Evolutionary conservation across 2,888 invertebrate species (phyloP), one percentile per base, ranked within the genome.

Genomic region (Toxonevra muliebris): DNA sequence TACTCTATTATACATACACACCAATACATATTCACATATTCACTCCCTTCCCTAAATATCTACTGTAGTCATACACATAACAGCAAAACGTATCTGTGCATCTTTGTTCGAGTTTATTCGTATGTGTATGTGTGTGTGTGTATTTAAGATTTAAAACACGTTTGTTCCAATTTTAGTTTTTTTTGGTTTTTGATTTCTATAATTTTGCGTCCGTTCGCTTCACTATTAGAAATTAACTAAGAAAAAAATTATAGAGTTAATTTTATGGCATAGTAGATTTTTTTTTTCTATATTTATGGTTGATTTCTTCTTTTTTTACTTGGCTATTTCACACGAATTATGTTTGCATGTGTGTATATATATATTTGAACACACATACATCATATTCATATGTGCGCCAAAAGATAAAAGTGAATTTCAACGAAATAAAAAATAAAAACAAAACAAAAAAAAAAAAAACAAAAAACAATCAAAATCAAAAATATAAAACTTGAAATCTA

Each of bases 391-490:
- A 64, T 64, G 64, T 64, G 65, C 52, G 58, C 65, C 59, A 58
- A 48, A 58, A 57, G 66, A 66, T 66, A 61, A 66, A 60, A 66
- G 66, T 61, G 57, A 66, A 60, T 66, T 61, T 66, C 66, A 66
- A 60, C 53, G 52, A 66, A 61, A 53, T 60, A 30, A 42, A 40
- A 65, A 43, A 65, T 52, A 65, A 59, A 60, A 54, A 15, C 12
- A 50, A 57, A 57, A 10, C 13, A 12, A 10, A 41, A 30, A 13
- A 3, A 41, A 41, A 4, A 41, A 57, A 13, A 41, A 3, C 3
- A 20, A 41, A 57, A 57, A n/a, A 41, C 20, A 12, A 41, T 20
- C 5, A 40, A 13, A 41, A 57, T n/a, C 42, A 42, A 42, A 58
- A 2, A 40, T n/a, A 42, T 15, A 42, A 58, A n/a, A 42, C 15